Evolutionary conservation across 92 coral and sea anemone genomes (phyloP), one percentile per base, ranked within the genome.

Genomic region (Anthopleura xanthogrammica): DNA sequence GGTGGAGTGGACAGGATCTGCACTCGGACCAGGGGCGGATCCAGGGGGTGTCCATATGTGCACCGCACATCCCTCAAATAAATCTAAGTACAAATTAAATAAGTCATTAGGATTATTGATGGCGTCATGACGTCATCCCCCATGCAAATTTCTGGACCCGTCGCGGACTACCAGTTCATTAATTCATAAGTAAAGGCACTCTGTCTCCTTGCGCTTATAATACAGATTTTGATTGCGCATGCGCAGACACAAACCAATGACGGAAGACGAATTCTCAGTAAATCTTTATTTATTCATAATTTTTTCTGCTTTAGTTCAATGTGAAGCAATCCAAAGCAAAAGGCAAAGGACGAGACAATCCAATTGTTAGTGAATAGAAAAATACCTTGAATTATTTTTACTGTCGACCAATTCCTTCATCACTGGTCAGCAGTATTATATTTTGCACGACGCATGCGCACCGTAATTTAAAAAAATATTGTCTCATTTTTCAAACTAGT

Each of bases 291-390:
- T 72, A 16, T 72, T 72, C 77, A 0, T 72, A 39, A 79, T 60
- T 2, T 6, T 64, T 80, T 58, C 66, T 36, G 9, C 23, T 80
- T 80, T 23, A 80, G 83, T 80, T 65, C 41, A 41, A 80, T 41
- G 13, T 29, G 36, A 80, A 80, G 72, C 52, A 24, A 64, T 56
- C 76, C 41, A 43, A 41, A 60, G 36, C 76, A 43, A 24, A 52
- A 8, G 12, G 36, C n/a, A 42, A 80, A 22, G 83, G 83, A 60
- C 76, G 72, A 14, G 83, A 80, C 83, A 80, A 80, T 36, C 75
- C 56, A 64, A 73, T 80, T 80, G 83, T 80, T 80, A 80, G 79
- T 75, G 52, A 75, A 60, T 39, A 16, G 12, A 52, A 36, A 16
- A 52, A 36, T 73, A 6, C 42, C 10, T 71, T 39, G 8, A 71